phyloP scores from a whole-genome alignment of 2,888 invertebrate genomes.

The Drosophila limbata region DNA sequence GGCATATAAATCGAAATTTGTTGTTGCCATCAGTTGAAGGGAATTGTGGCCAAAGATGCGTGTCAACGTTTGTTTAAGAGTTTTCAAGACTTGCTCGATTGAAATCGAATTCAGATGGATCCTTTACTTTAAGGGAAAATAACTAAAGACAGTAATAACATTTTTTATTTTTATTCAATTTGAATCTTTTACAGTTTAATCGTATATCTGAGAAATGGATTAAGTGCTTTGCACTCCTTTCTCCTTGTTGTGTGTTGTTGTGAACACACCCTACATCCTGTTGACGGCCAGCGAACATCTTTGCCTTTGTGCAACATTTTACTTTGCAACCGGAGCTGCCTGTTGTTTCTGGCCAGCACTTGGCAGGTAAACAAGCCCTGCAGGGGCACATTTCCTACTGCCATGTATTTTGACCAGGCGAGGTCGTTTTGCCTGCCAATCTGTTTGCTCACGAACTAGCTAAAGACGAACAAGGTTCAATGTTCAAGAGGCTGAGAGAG shows the following conservation, averaged over 20 bases:
- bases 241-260: neutral
- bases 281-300: conserved; percentile 38
- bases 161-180: neutral
- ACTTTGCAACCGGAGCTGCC: conserved; percentile 40
- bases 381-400: conserved; percentile 57
- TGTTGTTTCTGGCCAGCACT: conserved; percentile 45
- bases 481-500: neutral
- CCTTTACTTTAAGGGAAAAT: neutral
- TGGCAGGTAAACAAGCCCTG: conserved; percentile 61
- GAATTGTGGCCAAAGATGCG: conserved; percentile 31
- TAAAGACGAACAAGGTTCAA: conserved; percentile 6
- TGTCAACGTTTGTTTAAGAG: conserved; percentile 49
- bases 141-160: neutral
- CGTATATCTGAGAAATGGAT: conserved; percentile 37
- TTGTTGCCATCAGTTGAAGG: conserved; percentile 28
- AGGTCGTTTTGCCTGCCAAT: conserved; percentile 74
- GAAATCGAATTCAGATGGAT: conserved; percentile 1
- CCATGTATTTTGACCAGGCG: conserved; percentile 58
- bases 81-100: conserved; percentile 1
- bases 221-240: conserved; percentile 46
- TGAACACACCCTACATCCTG: conserved; percentile 31
- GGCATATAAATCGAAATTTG: conserved; percentile 73
- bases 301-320: conserved; percentile 44
- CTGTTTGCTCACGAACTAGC: conserved; percentile 73
- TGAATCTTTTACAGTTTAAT: conserved; percentile 11